These are phyloP conservation scores for Mechanitis mazaeus DNA, from an alignment of 2,888 invertebrate genomes.

Conservation along the genomic window DNA sequence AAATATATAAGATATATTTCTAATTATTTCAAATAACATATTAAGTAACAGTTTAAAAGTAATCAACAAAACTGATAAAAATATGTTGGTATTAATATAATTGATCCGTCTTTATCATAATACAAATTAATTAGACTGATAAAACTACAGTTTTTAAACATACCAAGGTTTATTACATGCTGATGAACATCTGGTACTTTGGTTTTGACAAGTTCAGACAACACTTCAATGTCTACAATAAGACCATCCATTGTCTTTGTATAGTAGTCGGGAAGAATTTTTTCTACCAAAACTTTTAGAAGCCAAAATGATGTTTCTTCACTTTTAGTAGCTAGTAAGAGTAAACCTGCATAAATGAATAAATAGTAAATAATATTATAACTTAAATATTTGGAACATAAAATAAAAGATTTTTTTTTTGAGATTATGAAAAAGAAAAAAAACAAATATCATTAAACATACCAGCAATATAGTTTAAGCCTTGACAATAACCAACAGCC, in stretches of 20 bases:
- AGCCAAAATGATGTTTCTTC: constrained; percentile 96
- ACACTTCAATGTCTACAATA: constrained; percentile 91
- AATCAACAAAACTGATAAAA: no score
- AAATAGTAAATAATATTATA: neutral
- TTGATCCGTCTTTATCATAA: neutral
- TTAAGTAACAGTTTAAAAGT: no score
- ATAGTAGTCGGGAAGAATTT: constrained; percentile 92
- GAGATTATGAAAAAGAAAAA: no score
- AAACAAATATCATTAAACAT: constrained; percentile 23
- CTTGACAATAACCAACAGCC: constrained; percentile 95
- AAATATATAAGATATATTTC: constrained; percentile 4
- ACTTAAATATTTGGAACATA: no score
- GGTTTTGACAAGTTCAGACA: constrained; percentile 89
- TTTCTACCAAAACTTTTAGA: constrained; percentile 90
- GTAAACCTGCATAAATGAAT: constrained; percentile 73
- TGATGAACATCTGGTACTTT: constrained; percentile 88
- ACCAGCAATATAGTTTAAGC: constrained; percentile 94
- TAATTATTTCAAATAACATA: neutral
- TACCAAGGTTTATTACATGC: constrained; percentile 86
- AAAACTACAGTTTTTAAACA: constrained; percentile 26
- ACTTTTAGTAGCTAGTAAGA: constrained; percentile 89
- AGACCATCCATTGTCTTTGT: constrained; percentile 92
- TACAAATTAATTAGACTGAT: constrained; percentile 12
- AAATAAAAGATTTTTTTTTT: no score
- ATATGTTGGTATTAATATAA: neutral